Conservation (phyloP, 2,888 invertebrate species). For the Ennomos quercinarius region DNA sequence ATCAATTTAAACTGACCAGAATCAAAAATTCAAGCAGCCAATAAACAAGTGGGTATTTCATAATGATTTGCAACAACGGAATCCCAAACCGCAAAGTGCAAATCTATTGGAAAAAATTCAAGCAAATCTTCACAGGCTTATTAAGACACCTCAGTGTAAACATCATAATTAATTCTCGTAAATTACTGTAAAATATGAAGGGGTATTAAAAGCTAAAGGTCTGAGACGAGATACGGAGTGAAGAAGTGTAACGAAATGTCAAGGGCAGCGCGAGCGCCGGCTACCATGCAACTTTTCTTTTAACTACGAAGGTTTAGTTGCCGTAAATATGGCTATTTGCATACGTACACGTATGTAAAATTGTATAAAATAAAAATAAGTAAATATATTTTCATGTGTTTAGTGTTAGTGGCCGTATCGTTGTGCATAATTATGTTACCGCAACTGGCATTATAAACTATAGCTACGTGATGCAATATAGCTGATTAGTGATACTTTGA, state of each 20-base stretch:
- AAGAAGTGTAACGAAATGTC: slow-evolving; percentile 71
- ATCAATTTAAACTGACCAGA: slow-evolving; percentile 11
- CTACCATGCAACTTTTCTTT: slow-evolving; percentile 36
- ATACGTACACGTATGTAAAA: slow-evolving; percentile 24
- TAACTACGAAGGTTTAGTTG: slow-evolving; percentile 24
- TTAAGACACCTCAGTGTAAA: slow-evolving; percentile 26
- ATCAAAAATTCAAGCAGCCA: slow-evolving; percentile 11
- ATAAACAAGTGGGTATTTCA: slow-evolving; percentile 1
- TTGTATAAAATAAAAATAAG: slow-evolving; percentile 17
- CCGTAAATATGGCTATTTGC: slow-evolving; percentile 21
- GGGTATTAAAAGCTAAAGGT: slow-evolving; percentile 54
- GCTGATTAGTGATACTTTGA: too few relatives aligned
- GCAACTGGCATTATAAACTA: slow-evolving; percentile 1
- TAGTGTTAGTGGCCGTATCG: slow-evolving; percentile 1
- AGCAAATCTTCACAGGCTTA: slow-evolving; percentile 27
- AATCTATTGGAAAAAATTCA: slow-evolving; percentile 8
- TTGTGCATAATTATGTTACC: slow-evolving; percentile 8
- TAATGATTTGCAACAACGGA: background rate
- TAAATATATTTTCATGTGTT: slow-evolving; percentile 16
- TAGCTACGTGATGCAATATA: background rate
- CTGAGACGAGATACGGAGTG: slow-evolving; percentile 50
- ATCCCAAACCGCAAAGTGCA: slow-evolving; percentile 6
- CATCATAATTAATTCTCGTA: slow-evolving; percentile 38
- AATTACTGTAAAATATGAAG: slow-evolving; percentile 49
- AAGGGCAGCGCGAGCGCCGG: slow-evolving; percentile 56